Percentiles rank a stretch among this genome's conserved stretches.
Evolutionary conservation across 92 coral and sea anemone species (phyloP).

Genomic region (Epizoanthus illoricatus): DNA sequence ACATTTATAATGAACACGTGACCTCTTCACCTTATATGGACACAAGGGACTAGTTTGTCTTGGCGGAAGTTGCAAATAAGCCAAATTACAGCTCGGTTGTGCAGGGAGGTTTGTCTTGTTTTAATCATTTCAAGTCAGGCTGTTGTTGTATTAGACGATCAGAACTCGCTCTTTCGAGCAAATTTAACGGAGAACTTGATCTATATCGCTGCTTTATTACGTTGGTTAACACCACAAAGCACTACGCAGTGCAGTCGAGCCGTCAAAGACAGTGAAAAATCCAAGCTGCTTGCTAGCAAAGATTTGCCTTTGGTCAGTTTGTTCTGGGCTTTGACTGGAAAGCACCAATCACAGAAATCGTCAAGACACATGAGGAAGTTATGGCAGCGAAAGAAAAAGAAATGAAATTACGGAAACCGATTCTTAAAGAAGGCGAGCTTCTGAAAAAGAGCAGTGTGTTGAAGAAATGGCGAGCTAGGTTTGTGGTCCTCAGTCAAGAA

Average conservation of each 20-base stretch:
- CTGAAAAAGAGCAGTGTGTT: constrained; percentile 80
- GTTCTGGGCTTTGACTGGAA: not conserved
- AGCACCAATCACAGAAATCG: not conserved
- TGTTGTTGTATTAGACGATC: not conserved
- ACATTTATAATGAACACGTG: not conserved
- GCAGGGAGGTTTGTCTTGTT: not conserved
- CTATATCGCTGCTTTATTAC: not conserved
- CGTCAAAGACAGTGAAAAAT: not conserved
- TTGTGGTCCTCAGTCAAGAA: constrained; percentile 78
- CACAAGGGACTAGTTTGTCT: not conserved
- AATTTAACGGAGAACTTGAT: not conserved
- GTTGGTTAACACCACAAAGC: not conserved
- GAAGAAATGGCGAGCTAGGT: constrained; percentile 92
- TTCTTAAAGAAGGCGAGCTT: constrained; percentile 78
- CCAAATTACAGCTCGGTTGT: constrained; percentile 13
- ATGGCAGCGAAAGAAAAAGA: constrained; percentile 28
- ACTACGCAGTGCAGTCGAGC: not conserved
- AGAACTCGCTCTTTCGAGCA: not conserved
- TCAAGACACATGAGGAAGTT: not conserved
- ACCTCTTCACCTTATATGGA: constrained; percentile 13
- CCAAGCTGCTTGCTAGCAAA: not conserved
- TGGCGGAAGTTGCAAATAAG: constrained; percentile 30
- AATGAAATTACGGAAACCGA: constrained; percentile 50
- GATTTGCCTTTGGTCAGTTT: not conserved
- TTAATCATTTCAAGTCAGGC: not conserved